These are phyloP conservation scores for Natrix natrix DNA, from an alignment of 2,797 vertebrate genomes.

Conservation along the genomic window DNA sequence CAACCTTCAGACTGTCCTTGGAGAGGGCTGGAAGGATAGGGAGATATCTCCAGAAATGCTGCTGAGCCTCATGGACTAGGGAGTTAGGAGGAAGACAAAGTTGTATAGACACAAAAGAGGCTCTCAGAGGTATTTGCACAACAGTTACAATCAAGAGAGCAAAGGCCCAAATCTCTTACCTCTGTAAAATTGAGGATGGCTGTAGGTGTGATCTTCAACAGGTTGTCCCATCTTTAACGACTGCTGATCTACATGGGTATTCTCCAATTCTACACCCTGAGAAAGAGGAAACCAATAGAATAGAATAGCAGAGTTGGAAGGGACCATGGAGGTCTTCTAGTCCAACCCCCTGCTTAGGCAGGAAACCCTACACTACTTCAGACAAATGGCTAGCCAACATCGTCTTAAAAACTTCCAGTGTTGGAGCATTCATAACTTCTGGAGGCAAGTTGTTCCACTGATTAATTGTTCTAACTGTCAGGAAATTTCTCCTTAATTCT, in stretches of 20 bases:
- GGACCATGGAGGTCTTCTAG: too few species aligned
- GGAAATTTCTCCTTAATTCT: too few species aligned
- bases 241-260: slow-evolving; percentile 79
- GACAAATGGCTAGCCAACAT: too few species aligned
- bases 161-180: slow-evolving; percentile 68
- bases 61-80: not conserved
- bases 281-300: not conserved
- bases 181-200: slow-evolving; percentile 82
- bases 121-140: not conserved
- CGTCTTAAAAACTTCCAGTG: too few species aligned
- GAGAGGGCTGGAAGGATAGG: not conserved
- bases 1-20: not conserved
- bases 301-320: too few species aligned
- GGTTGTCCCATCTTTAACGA: slow-evolving; percentile 80
- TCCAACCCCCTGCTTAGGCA: too few species aligned
- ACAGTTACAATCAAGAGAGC: not conserved
- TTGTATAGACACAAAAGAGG: not conserved
- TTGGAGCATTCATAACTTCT: too few species aligned
- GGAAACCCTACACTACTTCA: too few species aligned
- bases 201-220: slow-evolving; percentile 72
- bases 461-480: too few species aligned
- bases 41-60: not conserved
- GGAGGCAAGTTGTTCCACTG: too few species aligned
- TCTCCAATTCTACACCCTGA: slow-evolving; percentile 87
- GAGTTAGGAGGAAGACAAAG: not conserved